These are phyloP conservation scores for Paradoxurus hermaphroditus DNA, from an alignment of 2,113 vertebrate species.

Conservation along the genomic window DNA sequence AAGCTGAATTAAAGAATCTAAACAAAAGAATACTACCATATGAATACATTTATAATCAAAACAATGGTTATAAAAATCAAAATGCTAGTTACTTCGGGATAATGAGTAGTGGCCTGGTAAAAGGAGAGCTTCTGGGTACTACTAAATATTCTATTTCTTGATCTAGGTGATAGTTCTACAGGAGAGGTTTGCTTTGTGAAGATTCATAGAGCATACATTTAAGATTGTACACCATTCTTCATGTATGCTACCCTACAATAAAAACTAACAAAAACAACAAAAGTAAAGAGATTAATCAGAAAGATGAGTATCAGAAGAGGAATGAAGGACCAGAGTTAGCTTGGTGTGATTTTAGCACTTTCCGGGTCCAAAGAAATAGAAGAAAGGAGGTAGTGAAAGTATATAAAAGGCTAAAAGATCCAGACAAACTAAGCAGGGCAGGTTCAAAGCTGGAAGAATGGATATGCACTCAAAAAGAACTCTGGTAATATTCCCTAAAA, in stretches of 20 bases:
- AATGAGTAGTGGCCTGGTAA: neutral
- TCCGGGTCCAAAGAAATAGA: neutral
- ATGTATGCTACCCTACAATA: neutral
- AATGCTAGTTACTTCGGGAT: neutral
- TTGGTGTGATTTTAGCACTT: neutral
- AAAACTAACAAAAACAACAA: neutral
- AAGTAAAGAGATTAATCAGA: neutral
- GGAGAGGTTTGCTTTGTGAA: neutral
- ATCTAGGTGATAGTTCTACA: neutral
- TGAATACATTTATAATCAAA: neutral
- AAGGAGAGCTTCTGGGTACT: neutral
- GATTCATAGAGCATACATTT: neutral
- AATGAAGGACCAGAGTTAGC: neutral
- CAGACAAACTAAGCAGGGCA: neutral
- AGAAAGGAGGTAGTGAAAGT: neutral
- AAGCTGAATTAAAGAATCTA: neutral
- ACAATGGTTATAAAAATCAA: neutral
- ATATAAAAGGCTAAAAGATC: neutral
- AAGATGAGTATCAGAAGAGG: neutral
- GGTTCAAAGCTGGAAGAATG: neutral
- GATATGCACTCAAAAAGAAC: neutral
- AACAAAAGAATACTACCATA: neutral
- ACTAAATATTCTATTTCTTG: neutral
- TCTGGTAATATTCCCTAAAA: neutral
- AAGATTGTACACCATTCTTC: neutral